Conservation (phyloP, 2,888 invertebrate genomes). For the Argyresthia goedartella region DNA sequence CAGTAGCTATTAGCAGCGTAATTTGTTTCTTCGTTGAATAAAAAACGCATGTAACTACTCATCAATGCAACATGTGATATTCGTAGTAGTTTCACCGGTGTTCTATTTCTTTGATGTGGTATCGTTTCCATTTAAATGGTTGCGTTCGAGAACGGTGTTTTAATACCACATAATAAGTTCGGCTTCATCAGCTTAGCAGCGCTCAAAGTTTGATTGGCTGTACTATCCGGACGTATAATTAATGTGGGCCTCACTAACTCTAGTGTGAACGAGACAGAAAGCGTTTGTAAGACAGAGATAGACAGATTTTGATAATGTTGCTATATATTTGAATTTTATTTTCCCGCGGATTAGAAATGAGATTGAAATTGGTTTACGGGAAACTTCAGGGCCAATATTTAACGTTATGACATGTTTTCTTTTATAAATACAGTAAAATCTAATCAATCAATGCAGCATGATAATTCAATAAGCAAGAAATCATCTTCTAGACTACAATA, state of each 20-base stretch:
- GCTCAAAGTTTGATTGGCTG: constrained; percentile 69
- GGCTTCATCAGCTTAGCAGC: constrained; percentile 59
- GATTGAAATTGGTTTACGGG: background rate
- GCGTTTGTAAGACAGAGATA: constrained; percentile 23
- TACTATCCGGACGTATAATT: constrained; percentile 61
- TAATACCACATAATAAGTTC: constrained; percentile 65
- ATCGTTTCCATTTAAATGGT: background rate
- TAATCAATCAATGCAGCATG: too few relatives aligned
- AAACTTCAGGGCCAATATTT: background rate
- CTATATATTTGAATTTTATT: background rate
- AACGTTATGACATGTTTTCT: too few relatives aligned
- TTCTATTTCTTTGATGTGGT: background rate
- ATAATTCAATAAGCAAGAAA: too few relatives aligned
- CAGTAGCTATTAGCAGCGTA: constrained; percentile 23
- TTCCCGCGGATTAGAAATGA: background rate
- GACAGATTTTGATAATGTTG: background rate
- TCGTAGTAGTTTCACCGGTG: background rate
- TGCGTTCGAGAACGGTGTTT: constrained; percentile 53
- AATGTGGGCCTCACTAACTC: constrained; percentile 50
- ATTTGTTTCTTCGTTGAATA: constrained; percentile 21
- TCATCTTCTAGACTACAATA: too few relatives aligned
- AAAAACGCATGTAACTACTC: constrained; percentile 12
- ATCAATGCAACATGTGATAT: background rate
- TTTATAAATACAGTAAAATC: background rate
- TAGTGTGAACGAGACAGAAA: constrained; percentile 32